Base-by-base conservation (phyloP, 2,797 vertebrate genomes). In the Craterocephalus amniculus region DNA sequence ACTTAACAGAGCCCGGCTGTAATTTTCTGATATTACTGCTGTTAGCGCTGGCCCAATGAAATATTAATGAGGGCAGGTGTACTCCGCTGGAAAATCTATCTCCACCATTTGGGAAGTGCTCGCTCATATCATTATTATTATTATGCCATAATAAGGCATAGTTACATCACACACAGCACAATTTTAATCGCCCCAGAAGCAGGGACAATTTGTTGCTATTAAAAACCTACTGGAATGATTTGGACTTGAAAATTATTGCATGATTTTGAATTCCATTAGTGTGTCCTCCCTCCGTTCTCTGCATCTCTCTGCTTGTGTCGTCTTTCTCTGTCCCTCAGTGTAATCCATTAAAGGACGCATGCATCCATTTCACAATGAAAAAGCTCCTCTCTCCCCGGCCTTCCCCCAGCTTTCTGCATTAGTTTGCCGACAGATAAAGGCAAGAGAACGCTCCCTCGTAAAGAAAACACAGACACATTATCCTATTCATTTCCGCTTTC, bases 301-400 rank as follows among this genome's bases (percentile, higher is more conserved):
- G 36, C 48, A 51, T 77, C 67, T 58, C 52, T 58, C 76, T 70
- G 48, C 66, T 73, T 43, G 20, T 67, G 58, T 48, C 31, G 48
- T 58, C 58, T 63, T 71, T 49, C 11, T 71, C 57, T 58, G 62
- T 51, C 73, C 26, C 64, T 61, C 69, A 70, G 68, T 79, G 57
- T 54, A 69, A 81, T 61, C 81, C 83, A 89, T 83, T 87, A 88
- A 88, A 89, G 58, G 69, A 81, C n/a, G n/a, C n/a, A n/a, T 82
- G 79, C 86, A 70, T 83, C 74, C 67, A 80, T 85, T 91, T 90
- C 84, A 87, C 80, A 91, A 87, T 87, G 87, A 91, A 26, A 51
- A 86, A 87, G 85, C 71, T 57, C 6, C 12, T 67, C 71, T 70
- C 3, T 49, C 13, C 12, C 27, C 67, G 43, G 29, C 49, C 52